Percentiles rank a stretch among this genome's conserved stretches.
Conservation (phyloP, 2,888 invertebrate genomes). For the Harpalus rufipes region DNA sequence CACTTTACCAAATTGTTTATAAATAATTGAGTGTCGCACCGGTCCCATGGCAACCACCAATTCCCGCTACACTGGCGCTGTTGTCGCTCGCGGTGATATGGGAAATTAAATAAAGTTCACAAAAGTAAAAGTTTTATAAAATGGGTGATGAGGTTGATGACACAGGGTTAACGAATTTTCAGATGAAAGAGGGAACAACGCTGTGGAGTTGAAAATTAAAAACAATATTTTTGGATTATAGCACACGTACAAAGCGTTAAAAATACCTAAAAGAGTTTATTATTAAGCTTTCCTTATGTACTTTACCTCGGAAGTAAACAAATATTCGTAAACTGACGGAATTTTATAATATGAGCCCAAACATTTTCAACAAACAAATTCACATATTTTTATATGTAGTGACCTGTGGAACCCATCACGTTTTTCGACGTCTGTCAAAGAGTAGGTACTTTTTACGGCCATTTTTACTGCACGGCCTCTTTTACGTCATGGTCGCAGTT, state of each 20-base stretch:
- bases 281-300: not conserved
- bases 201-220: not conserved
- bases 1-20: constrained; percentile 64
- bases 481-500: too few species aligned
- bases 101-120: constrained; percentile 34
- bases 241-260: not conserved
- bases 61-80: constrained; percentile 17
- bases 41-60: constrained; percentile 26
- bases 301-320: not conserved
- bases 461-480: too few species aligned
- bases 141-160: constrained; percentile 28
- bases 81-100: constrained; percentile 19
- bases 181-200: not conserved
- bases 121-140: constrained; percentile 51
- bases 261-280: not conserved
- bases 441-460: too few species aligned
- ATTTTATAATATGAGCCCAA: too few species aligned
- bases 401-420: too few species aligned
- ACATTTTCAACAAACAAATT: too few species aligned
- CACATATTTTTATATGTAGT: too few species aligned
- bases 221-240: not conserved
- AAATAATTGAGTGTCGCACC: constrained; percentile 54
- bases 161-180: constrained; percentile 1
- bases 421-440: too few species aligned
- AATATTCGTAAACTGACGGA: too few species aligned